Evolutionary conservation across 2,113 vertebrate species (phyloP), one percentile per base, ranked within the genome.

Genomic region (Larimichthys crocea): DNA sequence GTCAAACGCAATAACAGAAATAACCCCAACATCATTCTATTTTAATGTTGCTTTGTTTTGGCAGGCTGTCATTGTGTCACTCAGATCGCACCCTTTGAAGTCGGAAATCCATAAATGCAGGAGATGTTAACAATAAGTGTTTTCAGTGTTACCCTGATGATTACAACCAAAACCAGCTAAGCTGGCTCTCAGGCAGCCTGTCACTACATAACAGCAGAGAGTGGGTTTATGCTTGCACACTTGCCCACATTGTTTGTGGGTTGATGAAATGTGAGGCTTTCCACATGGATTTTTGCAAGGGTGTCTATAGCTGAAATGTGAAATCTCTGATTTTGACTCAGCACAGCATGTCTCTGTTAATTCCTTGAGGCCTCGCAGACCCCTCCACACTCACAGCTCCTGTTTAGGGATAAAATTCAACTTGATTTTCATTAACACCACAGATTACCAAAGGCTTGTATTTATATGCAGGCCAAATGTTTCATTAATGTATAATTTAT

Each of bases 291-390:
- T 90, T 86, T 85, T 82, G 64, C 55, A 57, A 69, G 66, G 71
- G 67, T 60, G 80, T 59, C 76, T 81, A 15, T 16, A 52, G 77
- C 70, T 67, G 35, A 82, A 83, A 80, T 62, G 74, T 87, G 67
- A 86, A 79, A 75, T 60, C 55, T 86, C 56, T 70, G 81, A 79
- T 80, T 88, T 60, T 79, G 82, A 85, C 80, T 83, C 17, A 20
- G 20, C 65, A 9, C 85, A 82, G 75, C 66, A 29, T 79, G 86
- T 76, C 71, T 84, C 76, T 65, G 79, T 80, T 63, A n/a, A 56
- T 66, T 79, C 64, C 86, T 87, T 40, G 10, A 69, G 86, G 83
- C 64, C 15, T 10, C 1, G 63, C 65, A 74, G 72, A 87, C 35
- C 68, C 53, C 20, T 48, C 67, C 26, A 46, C 73, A 76, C 48